These are phyloP conservation scores for Lasiurus cinereus DNA, from an alignment of 2,113 vertebrate genomes.

Conservation along the genomic window DNA sequence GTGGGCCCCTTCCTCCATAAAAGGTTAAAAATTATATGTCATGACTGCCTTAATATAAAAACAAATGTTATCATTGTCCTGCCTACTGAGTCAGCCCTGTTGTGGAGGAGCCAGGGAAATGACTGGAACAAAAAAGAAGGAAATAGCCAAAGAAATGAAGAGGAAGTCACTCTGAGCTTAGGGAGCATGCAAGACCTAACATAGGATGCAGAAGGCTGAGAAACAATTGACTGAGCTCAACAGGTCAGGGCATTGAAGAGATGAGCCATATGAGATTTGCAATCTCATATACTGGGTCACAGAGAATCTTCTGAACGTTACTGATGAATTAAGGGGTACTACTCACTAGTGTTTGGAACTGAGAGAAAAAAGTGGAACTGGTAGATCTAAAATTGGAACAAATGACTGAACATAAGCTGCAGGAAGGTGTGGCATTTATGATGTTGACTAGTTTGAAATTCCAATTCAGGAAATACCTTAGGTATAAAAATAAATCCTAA, in stretches of 20 bases:
- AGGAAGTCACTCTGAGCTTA: not conserved
- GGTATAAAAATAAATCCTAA: not conserved
- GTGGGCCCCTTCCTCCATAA: not conserved
- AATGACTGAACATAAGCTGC: not conserved
- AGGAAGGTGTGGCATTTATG: not conserved
- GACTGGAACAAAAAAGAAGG: not conserved
- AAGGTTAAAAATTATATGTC: not conserved
- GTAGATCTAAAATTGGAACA: not conserved
- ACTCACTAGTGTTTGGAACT: not conserved
- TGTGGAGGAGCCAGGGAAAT: not conserved
- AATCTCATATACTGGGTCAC: not conserved
- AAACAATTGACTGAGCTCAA: not conserved
- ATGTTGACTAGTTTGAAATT: not conserved
- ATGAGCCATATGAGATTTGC: not conserved
- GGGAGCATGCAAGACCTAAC: not conserved
- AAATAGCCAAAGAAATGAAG: not conserved
- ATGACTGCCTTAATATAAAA: not conserved
- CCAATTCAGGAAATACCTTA: slow-evolving; percentile 32
- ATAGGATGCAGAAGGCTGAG: not conserved
- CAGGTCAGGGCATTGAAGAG: not conserved
- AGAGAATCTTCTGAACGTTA: not conserved
- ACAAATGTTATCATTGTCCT: not conserved
- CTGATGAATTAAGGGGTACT: not conserved
- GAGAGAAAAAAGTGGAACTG: not conserved
- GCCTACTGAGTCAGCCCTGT: not conserved